These are phyloP conservation scores for Ciconia maguari DNA, from an alignment of 2,113 vertebrate genomes.

Conservation along the genomic window DNA sequence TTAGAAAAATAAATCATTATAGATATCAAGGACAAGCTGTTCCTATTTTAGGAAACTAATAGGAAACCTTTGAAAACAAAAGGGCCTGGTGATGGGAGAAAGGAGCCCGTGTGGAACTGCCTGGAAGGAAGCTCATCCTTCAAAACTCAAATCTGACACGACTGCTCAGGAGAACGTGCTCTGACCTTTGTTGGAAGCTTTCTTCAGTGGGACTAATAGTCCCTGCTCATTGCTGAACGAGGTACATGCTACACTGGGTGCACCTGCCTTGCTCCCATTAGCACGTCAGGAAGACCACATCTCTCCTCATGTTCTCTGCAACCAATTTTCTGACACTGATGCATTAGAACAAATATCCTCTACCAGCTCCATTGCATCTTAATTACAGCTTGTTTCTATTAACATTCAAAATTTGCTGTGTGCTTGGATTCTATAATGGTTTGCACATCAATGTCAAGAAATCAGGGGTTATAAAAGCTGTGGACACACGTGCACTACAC, in stretches of 20 bases:
- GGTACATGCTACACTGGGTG: background rate
- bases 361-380: background rate
- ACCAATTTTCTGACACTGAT: background rate
- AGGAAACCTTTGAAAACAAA: conserved; percentile 13
- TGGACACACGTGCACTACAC: background rate
- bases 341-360: background rate
- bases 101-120: background rate
- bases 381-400: conserved; percentile 7
- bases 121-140: conserved; percentile 2
- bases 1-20: conserved; percentile 25
- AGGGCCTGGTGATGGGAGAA: background rate
- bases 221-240: background rate
- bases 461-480: background rate
- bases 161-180: background rate
- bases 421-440: background rate
- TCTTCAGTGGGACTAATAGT: background rate
- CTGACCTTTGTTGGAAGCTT: background rate
- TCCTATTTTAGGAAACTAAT: conserved; percentile 6
- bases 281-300: background rate
- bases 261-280: background rate
- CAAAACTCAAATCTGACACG: background rate
- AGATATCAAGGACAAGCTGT: background rate
- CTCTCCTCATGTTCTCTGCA: background rate
- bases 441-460: background rate
- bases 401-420: background rate